Evolutionary conservation across 2,888 invertebrate genomes (phyloP).

Genomic region (Oligia fasciuncula): DNA sequence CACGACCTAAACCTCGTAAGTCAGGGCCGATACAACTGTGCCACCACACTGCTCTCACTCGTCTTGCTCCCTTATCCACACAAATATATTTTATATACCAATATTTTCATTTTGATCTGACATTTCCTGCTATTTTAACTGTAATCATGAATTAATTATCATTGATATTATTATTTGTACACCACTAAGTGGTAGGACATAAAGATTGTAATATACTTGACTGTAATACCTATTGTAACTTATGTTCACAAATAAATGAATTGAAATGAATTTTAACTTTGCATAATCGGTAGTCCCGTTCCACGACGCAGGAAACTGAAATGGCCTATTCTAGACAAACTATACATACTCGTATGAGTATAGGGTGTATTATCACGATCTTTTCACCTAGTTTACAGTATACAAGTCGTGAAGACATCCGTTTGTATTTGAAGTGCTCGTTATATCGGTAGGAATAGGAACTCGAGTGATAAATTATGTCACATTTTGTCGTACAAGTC

Average conservation of each 20-base stretch:
- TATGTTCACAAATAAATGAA: no score
- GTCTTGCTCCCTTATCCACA: no score
- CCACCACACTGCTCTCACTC: no score
- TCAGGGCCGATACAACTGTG: no score
- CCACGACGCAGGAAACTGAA: background rate
- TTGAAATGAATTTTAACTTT: background rate
- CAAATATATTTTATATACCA: no score
- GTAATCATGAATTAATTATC: no score
- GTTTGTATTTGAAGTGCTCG: constrained; percentile 32
- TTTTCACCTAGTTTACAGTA: constrained; percentile 24
- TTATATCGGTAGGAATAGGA: constrained; percentile 34
- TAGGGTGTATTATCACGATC: constrained; percentile 11
- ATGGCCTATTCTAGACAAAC: background rate
- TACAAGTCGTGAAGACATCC: constrained; percentile 16
- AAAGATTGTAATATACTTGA: no score
- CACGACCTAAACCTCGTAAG: background rate
- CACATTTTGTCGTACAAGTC: constrained; percentile 15
- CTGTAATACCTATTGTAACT: no score
- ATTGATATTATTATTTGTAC: no score
- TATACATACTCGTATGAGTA: background rate
- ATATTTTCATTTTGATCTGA: background rate
- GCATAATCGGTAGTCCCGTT: background rate
- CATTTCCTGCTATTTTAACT: no score
- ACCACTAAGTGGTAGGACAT: no score
- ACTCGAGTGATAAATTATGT: constrained; percentile 14